Conservation (phyloP, 2,888 invertebrate genomes). For the Sphaerophoria rueppellii region DNA sequence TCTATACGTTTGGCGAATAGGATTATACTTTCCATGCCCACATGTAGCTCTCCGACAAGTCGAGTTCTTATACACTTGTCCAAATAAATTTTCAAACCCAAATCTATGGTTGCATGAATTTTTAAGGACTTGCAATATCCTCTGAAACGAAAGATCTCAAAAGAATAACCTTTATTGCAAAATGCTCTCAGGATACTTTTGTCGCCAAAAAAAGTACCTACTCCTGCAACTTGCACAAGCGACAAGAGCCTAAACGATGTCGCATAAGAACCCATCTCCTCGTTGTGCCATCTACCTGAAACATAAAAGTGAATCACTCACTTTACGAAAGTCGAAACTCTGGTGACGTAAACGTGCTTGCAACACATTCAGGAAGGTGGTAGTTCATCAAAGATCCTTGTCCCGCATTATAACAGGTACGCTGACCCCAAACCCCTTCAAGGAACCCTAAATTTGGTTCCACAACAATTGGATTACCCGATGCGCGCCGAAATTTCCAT, state of each 20-base stretch:
- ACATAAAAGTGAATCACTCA: slow-evolving; percentile 26
- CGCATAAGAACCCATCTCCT: background rate
- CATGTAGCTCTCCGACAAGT: no score
- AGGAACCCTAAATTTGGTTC: slow-evolving; percentile 29
- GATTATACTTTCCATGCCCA: no score
- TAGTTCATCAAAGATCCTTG: slow-evolving; percentile 40
- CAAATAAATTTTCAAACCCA: no score
- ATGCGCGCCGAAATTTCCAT: slow-evolving; percentile 25
- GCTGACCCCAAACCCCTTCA: slow-evolving; percentile 54
- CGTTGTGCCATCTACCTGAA: background rate
- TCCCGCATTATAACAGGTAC: slow-evolving; percentile 51
- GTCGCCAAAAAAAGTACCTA: background rate
- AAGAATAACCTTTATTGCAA: background rate
- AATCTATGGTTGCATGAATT: background rate
- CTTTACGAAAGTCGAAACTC: background rate
- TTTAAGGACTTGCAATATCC: background rate
- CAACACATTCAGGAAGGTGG: slow-evolving; percentile 1
- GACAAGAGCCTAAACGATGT: background rate
- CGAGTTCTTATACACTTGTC: no score
- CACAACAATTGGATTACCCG: slow-evolving; percentile 53
- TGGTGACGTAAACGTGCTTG: slow-evolving; percentile 42
- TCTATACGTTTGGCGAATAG: no score
- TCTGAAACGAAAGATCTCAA: background rate
- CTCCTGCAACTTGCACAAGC: background rate
- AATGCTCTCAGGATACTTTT: slow-evolving; percentile 1